Conservation (phyloP, 2,888 invertebrate species). For the Agonum fuliginosum region DNA sequence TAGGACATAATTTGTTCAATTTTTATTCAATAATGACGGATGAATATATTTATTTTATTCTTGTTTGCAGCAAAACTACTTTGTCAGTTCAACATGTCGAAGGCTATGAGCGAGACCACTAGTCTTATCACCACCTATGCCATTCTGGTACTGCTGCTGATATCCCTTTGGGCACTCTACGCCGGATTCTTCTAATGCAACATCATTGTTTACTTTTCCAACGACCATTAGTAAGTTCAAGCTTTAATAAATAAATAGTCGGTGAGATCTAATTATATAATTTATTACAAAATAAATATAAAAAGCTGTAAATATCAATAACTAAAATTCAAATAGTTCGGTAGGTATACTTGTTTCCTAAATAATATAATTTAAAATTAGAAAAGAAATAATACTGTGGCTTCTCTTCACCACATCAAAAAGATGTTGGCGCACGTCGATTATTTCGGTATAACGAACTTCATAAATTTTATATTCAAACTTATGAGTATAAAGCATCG, state of each 20-base stretch:
- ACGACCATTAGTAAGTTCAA: no score
- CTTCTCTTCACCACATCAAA: neutral
- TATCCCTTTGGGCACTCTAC: constrained; percentile 82
- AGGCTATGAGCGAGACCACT: constrained; percentile 74
- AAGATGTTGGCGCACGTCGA: neutral
- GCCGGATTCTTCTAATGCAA: constrained; percentile 75
- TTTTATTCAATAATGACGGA: no score
- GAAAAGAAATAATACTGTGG: neutral
- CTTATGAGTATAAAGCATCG: constrained; percentile 6
- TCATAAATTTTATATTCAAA: neutral
- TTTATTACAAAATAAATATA: no score
- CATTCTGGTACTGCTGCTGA: constrained; percentile 80
- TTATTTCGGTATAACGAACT: neutral
- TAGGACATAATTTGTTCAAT: no score
- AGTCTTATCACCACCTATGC: constrained; percentile 83
- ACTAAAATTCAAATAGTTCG: no score
- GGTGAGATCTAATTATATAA: no score
- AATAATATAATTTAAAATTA: constrained; percentile 1
- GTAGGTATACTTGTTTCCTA: no score
- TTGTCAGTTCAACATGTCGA: constrained; percentile 38
- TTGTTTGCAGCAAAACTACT: neutral
- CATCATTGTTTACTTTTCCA: neutral
- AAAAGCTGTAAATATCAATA: no score
- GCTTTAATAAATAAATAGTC: no score
- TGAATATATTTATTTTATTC: neutral